Percentiles rank a stretch among this genome's conserved stretches.
Conservation (phyloP, 2,888 invertebrate genomes). For the Griposia aprilina region DNA sequence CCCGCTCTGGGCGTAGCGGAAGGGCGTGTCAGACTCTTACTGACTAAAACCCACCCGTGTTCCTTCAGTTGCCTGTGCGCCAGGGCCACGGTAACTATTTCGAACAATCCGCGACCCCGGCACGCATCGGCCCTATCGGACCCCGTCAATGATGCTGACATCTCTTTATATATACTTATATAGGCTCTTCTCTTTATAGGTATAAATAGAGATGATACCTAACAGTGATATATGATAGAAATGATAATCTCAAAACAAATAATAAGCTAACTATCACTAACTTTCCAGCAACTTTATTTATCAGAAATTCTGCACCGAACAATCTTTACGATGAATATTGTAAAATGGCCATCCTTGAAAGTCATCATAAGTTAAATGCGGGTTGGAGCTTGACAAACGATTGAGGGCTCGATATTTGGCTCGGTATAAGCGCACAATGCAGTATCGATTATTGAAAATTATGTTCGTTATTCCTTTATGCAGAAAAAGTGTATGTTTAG, state of each 20-base stretch:
- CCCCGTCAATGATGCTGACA: too few relatives aligned
- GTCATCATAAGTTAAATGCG: constrained; percentile 42
- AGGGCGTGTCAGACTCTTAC: too few relatives aligned
- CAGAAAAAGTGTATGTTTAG: not conserved
- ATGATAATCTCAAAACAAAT: constrained; percentile 8
- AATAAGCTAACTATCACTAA: not conserved
- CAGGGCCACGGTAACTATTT: too few relatives aligned
- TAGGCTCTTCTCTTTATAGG: too few relatives aligned
- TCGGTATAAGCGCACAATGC: constrained; percentile 14
- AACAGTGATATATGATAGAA: not conserved
- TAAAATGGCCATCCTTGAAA: constrained; percentile 32
- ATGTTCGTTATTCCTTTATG: not conserved
- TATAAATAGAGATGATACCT: not conserved
- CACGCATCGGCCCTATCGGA: too few relatives aligned
- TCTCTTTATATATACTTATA: too few relatives aligned
- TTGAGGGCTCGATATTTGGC: constrained; percentile 13
- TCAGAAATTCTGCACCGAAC: constrained; percentile 1
- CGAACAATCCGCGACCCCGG: too few relatives aligned
- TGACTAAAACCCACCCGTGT: too few relatives aligned
- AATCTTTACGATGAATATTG: not conserved
- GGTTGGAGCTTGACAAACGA: constrained; percentile 32
- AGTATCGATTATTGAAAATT: constrained; percentile 14
- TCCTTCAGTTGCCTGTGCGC: too few relatives aligned
- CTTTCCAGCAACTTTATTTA: constrained; percentile 7
- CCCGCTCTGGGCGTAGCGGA: too few relatives aligned